Percentiles rank a stretch among this genome's conserved stretches.
Conservation (phyloP, 2,888 invertebrate genomes). For the Cheilosia urbana region DNA sequence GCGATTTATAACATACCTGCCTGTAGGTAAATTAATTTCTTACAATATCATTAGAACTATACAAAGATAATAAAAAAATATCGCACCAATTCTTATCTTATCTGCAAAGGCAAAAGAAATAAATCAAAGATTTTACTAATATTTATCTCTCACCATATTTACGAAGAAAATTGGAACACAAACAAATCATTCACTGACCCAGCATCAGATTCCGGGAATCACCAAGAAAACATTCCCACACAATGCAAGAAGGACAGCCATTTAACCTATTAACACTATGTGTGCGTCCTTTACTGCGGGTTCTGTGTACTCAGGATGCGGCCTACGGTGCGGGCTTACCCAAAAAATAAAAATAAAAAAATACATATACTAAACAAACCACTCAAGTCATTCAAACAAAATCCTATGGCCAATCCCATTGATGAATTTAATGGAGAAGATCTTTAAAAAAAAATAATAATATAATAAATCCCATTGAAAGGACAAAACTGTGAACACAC, state of each 20-base stretch:
- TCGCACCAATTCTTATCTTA: no score
- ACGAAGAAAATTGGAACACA: slow-evolving; percentile 28
- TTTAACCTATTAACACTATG: slow-evolving; percentile 29
- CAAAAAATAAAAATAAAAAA: neutral
- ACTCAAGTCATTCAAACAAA: slow-evolving; percentile 63
- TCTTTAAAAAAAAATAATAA: slow-evolving; percentile 4
- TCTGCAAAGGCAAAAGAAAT: neutral
- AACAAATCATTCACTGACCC: slow-evolving; percentile 60
- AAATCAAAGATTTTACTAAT: neutral
- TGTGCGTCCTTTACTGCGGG: neutral
- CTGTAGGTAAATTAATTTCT: no score
- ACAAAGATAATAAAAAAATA: no score
- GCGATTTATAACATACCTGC: no score
- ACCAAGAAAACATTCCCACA: slow-evolving; percentile 70
- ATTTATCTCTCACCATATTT: slow-evolving; percentile 1
- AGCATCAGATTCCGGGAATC: slow-evolving; percentile 64
- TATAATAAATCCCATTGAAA: slow-evolving; percentile 45
- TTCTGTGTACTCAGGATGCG: slow-evolving; percentile 39
- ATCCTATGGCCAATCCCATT: slow-evolving; percentile 57
- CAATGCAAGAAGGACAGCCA: slow-evolving; percentile 21
- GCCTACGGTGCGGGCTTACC: neutral
- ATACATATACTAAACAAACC: slow-evolving; percentile 22
- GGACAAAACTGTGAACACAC: slow-evolving; percentile 59
- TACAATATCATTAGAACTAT: no score
- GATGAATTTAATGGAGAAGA: slow-evolving; percentile 56